A percentile compares a stretch with the other conserved stretches of the same genome.
These are phyloP conservation scores for Polyploca ridens DNA, from an alignment of 2,888 invertebrate genomes.

Conservation along the genomic window DNA sequence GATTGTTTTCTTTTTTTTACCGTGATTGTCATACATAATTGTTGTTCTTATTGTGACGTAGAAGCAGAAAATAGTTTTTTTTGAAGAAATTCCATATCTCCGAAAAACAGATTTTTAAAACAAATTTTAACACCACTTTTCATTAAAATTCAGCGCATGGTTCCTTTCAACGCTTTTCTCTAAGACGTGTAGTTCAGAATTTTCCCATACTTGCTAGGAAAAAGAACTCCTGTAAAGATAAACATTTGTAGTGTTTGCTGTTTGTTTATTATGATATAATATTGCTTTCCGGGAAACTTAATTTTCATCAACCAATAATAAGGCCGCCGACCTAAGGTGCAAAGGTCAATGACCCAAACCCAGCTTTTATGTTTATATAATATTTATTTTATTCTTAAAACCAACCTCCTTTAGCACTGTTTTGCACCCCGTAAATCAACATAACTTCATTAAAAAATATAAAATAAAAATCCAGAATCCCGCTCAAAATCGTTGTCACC, in stretches of 20 bases:
- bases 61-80: too few relatives aligned
- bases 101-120: too few relatives aligned
- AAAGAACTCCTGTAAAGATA: background rate
- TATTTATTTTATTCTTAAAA: background rate
- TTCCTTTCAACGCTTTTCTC: too few relatives aligned
- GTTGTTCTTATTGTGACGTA: too few relatives aligned
- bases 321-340: background rate
- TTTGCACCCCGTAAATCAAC: background rate
- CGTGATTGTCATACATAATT: too few relatives aligned
- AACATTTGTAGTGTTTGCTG: background rate
- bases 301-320: background rate
- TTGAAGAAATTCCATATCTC: too few relatives aligned
- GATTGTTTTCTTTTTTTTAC: too few relatives aligned
- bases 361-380: background rate
- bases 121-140: too few relatives aligned
- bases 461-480: constrained; percentile 27
- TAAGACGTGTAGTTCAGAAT: too few relatives aligned
- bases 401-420: background rate
- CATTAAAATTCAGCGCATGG: too few relatives aligned
- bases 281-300: background rate
- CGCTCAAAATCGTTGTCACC: constrained; percentile 47
- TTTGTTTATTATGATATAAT: too few relatives aligned
- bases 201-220: too few relatives aligned
- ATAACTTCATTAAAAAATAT: background rate
- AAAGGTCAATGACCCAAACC: background rate